Percentiles rank a stretch among this genome's conserved stretches.
phyloP scores from a whole-genome alignment of 2,113 vertebrate genomes.

The Menidia beryllina region DNA sequence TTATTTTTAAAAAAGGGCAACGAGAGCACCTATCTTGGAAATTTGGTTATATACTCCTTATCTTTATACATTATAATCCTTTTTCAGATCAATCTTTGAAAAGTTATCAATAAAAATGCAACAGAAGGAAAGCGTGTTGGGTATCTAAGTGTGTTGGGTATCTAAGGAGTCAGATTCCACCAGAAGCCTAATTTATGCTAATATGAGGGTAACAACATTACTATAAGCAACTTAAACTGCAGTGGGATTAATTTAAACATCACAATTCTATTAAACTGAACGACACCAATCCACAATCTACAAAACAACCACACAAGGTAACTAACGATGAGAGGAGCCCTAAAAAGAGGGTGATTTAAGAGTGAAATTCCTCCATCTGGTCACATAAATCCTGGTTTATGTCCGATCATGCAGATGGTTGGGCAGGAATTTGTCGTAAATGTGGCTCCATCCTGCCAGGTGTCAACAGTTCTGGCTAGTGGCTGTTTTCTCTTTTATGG shows the following conservation, averaged over 20 bases:
- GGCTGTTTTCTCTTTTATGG: constrained; percentile 37
- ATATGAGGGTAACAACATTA: background rate
- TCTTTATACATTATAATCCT: no score
- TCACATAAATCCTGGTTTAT: constrained; percentile 62
- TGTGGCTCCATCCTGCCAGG: constrained; percentile 44
- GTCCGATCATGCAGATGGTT: constrained; percentile 55
- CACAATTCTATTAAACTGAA: constrained; percentile 11
- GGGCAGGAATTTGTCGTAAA: constrained; percentile 55
- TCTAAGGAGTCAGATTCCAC: no score
- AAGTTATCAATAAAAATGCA: no score
- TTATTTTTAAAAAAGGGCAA: no score
- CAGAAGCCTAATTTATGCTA: no score
- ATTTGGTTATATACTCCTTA: no score
- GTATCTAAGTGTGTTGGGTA: no score
- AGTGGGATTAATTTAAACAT: constrained; percentile 8
- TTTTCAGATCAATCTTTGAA: no score
- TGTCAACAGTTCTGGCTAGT: constrained; percentile 45
- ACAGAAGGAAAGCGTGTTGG: no score
- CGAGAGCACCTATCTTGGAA: no score
- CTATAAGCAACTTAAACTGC: constrained; percentile 13
- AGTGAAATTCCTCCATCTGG: constrained; percentile 50
- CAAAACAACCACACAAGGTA: background rate
- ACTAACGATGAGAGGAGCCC: constrained; percentile 13
- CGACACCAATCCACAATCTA: background rate
- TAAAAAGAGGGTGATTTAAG: constrained; percentile 51